Conservation (phyloP, 2,113 vertebrate genomes). For the Prietella phreatophila region DNA sequence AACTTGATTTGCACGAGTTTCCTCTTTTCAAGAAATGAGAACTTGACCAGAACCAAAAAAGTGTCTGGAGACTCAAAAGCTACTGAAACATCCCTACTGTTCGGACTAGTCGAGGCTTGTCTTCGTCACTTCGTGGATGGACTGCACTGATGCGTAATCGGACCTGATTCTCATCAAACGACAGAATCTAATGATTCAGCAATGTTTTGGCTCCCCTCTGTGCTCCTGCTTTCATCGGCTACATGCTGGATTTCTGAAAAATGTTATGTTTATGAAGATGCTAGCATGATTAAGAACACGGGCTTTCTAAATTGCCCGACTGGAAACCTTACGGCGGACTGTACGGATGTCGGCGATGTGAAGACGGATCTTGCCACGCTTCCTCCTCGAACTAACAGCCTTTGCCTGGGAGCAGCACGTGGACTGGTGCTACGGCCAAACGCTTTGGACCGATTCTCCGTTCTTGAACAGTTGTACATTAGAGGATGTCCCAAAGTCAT, state of each 20-base stretch:
- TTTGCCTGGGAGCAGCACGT: neutral
- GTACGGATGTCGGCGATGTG: neutral
- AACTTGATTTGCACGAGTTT: neutral
- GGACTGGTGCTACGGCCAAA: neutral
- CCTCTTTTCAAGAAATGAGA: neutral
- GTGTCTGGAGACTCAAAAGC: neutral
- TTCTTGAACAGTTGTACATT: neutral
- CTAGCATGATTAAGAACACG: neutral
- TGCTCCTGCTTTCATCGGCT: neutral
- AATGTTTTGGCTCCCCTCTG: neutral
- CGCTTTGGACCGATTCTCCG: neutral
- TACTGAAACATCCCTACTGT: neutral
- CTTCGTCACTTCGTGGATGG: neutral
- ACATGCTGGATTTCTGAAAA: neutral
- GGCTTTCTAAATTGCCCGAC: rapidly evolving
- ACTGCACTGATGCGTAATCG: too few species aligned
- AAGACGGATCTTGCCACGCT: neutral
- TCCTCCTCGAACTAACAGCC: neutral
- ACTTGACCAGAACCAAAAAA: neutral
- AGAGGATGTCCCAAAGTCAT: neutral
- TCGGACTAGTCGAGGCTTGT: neutral
- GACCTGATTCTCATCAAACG: neutral
- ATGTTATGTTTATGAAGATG: neutral
- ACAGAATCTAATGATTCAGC: neutral
- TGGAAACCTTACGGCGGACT: neutral